phyloP scores from a whole-genome alignment of 2,797 vertebrate genomes.

The Mus caroli region DNA sequence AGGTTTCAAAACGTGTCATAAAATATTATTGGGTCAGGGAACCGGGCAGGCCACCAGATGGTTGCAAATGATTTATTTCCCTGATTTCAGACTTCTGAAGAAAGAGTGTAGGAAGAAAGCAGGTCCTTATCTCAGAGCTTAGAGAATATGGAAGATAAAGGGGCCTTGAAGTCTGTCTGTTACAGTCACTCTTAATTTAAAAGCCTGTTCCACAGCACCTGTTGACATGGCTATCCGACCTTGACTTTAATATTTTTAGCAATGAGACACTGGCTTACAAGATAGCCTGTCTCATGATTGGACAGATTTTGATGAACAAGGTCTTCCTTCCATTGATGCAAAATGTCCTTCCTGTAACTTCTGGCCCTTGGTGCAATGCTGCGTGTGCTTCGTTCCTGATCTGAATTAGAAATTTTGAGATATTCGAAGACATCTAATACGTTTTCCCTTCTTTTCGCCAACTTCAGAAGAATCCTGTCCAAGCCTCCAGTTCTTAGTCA shows the following conservation, averaged over 20 bases:
- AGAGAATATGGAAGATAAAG: constrained; percentile 73
- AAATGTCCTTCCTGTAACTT: constrained; percentile 76
- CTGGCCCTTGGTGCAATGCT: constrained; percentile 58
- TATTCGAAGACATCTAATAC: constrained; percentile 63
- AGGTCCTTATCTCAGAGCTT: constrained; percentile 71
- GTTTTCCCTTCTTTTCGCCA: background rate
- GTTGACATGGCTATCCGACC: constrained; percentile 58
- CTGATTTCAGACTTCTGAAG: constrained; percentile 70
- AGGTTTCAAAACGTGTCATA: constrained; percentile 74
- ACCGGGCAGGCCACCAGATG: constrained; percentile 75
- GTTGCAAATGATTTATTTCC: constrained; percentile 79
- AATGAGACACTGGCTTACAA: constrained; percentile 63
- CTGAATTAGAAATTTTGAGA: constrained; percentile 64
- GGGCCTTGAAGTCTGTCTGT: constrained; percentile 69
- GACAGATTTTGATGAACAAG: constrained; percentile 75
- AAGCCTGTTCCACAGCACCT: constrained; percentile 56
- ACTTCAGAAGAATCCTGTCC: constrained; percentile 43
- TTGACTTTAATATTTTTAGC: constrained; percentile 77
- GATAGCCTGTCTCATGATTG: constrained; percentile 65
- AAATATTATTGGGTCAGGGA: constrained; percentile 81
- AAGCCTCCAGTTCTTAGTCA: background rate
- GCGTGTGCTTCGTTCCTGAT: constrained; percentile 44
- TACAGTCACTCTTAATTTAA: constrained; percentile 71
- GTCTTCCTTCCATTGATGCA: constrained; percentile 77
- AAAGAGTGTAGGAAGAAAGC: constrained; percentile 67